Evolutionary conservation across 2,888 invertebrate genomes (phyloP).

Genomic region (Scaptomyza parva): DNA sequence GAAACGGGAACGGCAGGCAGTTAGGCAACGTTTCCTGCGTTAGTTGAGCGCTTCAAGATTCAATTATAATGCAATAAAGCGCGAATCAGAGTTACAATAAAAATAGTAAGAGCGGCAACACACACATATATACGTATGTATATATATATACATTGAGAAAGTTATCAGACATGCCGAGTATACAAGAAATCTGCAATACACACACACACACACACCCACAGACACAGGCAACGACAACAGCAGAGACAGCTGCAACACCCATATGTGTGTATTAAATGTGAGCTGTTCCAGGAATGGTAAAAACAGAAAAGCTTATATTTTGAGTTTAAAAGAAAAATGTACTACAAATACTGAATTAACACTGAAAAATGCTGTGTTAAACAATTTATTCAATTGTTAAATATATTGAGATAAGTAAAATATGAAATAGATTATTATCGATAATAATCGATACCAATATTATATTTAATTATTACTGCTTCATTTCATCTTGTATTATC

Average conservation of each 20-base stretch:
- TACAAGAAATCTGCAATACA: constrained; percentile 48
- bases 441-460: background rate
- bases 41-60: constrained; percentile 82
- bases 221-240: background rate
- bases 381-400: too few species aligned
- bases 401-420: too few species aligned
- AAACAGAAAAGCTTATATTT: too few species aligned
- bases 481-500: background rate
- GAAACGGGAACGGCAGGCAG: constrained; percentile 50
- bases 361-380: too few species aligned
- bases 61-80: constrained; percentile 84
- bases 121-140: constrained; percentile 13
- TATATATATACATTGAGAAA: constrained; percentile 14
- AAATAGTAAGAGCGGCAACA: constrained; percentile 66
- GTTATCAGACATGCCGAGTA: constrained; percentile 47
- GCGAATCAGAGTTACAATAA: constrained; percentile 80
- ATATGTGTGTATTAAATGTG: constrained; percentile 8
- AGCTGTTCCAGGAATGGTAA: constrained; percentile 36
- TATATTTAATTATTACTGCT: background rate
- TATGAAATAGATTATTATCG: too few species aligned
- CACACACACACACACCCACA: constrained; percentile 14
- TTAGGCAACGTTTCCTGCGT: constrained; percentile 79
- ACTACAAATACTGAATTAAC: too few species aligned
- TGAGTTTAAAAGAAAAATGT: too few species aligned
- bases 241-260: constrained; percentile 11